Evolutionary conservation across 2,113 vertebrate genomes (phyloP).

Genomic region (Melanerpes aurifrons): DNA sequence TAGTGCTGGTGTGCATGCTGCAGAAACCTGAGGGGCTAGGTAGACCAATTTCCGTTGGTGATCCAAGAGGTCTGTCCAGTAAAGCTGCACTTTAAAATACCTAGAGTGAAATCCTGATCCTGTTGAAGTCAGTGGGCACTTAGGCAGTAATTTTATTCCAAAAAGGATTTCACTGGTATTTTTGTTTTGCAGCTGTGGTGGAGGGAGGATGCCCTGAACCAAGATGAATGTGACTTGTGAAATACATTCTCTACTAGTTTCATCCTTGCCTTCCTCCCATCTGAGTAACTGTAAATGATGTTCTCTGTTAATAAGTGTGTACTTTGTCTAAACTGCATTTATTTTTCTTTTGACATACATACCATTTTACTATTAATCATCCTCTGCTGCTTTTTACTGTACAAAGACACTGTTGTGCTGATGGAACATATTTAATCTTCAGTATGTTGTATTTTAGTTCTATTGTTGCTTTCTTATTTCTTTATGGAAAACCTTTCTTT

Average conservation of each 20-base stretch:
- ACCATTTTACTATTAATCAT: slow-evolving; percentile 55
- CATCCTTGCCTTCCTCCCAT: slow-evolving; percentile 45
- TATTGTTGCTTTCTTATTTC: slow-evolving; percentile 45
- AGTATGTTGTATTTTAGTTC: slow-evolving; percentile 53
- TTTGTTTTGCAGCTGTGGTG: slow-evolving; percentile 18
- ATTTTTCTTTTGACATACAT: slow-evolving; percentile 52
- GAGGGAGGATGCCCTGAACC: not conserved
- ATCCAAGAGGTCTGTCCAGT: not conserved
- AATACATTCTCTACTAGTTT: slow-evolving; percentile 39
- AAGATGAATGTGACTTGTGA: slow-evolving; percentile 51
- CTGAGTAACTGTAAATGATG: slow-evolving; percentile 61
- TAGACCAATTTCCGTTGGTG: not conserved
- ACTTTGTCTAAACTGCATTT: slow-evolving; percentile 64
- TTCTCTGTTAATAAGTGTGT: slow-evolving; percentile 62
- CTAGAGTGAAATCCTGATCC: not conserved
- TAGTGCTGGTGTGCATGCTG: not conserved
- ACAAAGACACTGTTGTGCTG: slow-evolving; percentile 46
- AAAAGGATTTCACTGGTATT: slow-evolving; percentile 21
- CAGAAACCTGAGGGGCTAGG: not conserved
- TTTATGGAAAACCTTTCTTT: slow-evolving; percentile 59
- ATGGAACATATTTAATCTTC: slow-evolving; percentile 47
- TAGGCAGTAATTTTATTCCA: not conserved
- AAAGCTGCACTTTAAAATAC: not conserved
- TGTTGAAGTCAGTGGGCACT: not conserved
- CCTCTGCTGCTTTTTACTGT: slow-evolving; percentile 10